Conservation (phyloP, 2,113 vertebrate species). For the Anthoscopus minutus region DNA sequence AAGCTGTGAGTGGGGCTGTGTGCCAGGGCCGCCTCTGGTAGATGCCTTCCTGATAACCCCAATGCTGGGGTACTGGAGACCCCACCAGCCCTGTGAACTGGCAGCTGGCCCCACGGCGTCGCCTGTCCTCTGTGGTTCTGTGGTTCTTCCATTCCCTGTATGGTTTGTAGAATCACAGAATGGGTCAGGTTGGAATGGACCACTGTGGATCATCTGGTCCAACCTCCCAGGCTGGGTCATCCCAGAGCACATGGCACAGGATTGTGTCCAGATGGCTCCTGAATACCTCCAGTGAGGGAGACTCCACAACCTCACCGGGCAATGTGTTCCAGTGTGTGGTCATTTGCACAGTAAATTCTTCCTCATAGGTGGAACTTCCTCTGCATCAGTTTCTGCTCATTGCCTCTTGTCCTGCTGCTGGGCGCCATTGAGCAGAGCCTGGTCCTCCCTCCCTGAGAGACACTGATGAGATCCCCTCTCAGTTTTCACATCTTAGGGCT, state of each 20-base stretch:
- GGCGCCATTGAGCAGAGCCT: accelerated
- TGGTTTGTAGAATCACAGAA: background rate
- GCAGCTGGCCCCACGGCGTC: background rate
- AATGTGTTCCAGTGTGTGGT: background rate
- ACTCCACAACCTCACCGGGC: background rate
- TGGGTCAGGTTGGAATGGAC: too few species aligned
- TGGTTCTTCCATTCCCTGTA: background rate
- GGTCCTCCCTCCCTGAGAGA: background rate
- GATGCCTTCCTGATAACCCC: background rate
- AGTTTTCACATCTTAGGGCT: background rate
- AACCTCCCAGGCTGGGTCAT: accelerated
- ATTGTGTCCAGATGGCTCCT: background rate
- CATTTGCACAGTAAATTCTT: background rate
- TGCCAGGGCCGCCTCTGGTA: background rate
- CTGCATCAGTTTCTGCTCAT: background rate
- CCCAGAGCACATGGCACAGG: background rate
- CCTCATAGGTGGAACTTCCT: background rate
- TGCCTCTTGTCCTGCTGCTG: background rate
- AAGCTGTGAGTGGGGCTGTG: background rate
- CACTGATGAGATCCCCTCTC: too few species aligned
- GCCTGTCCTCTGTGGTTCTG: background rate
- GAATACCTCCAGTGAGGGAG: background rate
- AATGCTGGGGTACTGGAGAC: background rate
- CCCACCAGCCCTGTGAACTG: background rate
- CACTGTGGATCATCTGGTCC: too few species aligned